Percentiles rank a stretch among this genome's conserved stretches.
These are phyloP conservation scores for Rhinichthys klamathensis DNA, from an alignment of 2,113 vertebrate genomes.

Conservation along the genomic window DNA sequence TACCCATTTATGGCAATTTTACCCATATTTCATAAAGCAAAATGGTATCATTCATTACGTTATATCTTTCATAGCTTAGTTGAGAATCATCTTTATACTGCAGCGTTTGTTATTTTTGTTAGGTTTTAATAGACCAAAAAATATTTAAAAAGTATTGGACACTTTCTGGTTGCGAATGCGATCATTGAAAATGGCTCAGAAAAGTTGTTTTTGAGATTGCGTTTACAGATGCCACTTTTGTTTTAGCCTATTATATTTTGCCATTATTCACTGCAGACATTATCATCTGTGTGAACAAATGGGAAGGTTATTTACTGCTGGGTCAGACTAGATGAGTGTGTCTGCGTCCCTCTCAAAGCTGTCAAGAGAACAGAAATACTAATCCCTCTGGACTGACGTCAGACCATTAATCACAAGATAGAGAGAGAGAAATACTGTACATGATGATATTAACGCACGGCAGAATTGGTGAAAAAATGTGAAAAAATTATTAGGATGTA, in stretches of 20 bases:
- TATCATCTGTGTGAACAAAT: not conserved
- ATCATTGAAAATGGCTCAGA: not conserved
- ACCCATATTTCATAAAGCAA: too few species aligned
- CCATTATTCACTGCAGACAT: not conserved
- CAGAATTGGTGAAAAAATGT: not conserved
- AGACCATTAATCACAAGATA: not conserved
- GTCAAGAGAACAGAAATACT: conserved; percentile 7
- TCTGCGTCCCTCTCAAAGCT: not conserved
- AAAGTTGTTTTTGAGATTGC: not conserved
- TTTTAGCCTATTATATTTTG: not conserved
- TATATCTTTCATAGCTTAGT: too few species aligned
- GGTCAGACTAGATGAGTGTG: not conserved
- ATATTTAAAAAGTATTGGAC: not conserved
- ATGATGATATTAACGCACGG: not conserved
- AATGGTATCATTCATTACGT: too few species aligned
- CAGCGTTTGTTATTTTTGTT: too few species aligned
- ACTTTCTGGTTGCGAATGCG: not conserved
- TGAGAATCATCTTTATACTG: too few species aligned
- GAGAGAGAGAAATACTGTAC: not conserved
- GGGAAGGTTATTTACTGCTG: not conserved
- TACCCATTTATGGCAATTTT: too few species aligned
- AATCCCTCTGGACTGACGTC: not conserved
- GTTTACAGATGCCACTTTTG: not conserved
- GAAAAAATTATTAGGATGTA: not conserved
- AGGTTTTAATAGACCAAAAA: too few species aligned